A percentile compares a stretch with the other conserved stretches of the same genome.
phyloP scores from a whole-genome alignment of 2,888 invertebrate genomes.

The Hedya salicella region DNA sequence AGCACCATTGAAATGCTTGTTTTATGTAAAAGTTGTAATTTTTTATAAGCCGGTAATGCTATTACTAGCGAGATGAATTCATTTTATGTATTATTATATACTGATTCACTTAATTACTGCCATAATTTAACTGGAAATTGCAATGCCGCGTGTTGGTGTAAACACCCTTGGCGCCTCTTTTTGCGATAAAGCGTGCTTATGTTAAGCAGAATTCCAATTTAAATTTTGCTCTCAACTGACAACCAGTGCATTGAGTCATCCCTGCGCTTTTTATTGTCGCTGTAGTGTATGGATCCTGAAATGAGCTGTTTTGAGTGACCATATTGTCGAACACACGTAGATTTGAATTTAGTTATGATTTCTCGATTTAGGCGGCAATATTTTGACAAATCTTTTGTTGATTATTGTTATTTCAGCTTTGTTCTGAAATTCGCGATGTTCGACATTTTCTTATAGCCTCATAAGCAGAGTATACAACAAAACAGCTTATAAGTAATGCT shows the following conservation, averaged over 20 bases:
- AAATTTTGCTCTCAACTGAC: slow-evolving; percentile 34
- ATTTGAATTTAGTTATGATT: neutral
- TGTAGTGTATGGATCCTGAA: neutral
- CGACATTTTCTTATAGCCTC: no score
- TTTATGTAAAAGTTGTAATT: slow-evolving; percentile 14
- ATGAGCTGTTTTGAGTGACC: neutral
- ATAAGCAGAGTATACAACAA: no score
- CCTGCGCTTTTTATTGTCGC: neutral
- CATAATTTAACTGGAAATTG: neutral
- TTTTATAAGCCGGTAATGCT: slow-evolving; percentile 5
- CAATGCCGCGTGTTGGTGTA: slow-evolving; percentile 38
- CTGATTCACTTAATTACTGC: neutral
- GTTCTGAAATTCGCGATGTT: no score
- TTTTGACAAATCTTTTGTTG: no score
- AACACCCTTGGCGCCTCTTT: slow-evolving; percentile 42
- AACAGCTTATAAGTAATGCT: no score
- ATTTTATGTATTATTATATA: neutral
- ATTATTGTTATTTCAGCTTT: no score
- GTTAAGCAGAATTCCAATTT: slow-evolving; percentile 21
- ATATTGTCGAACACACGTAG: neutral
- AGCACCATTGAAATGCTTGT: slow-evolving; percentile 27
- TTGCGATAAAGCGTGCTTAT: slow-evolving; percentile 9
- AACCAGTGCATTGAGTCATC: slow-evolving; percentile 19
- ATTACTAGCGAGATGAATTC: neutral
- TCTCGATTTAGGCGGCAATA: no score